Evolutionary conservation across 2,113 vertebrate species (phyloP), one percentile per base, ranked within the genome.

Genomic region (Pachypanchax playfairii): DNA sequence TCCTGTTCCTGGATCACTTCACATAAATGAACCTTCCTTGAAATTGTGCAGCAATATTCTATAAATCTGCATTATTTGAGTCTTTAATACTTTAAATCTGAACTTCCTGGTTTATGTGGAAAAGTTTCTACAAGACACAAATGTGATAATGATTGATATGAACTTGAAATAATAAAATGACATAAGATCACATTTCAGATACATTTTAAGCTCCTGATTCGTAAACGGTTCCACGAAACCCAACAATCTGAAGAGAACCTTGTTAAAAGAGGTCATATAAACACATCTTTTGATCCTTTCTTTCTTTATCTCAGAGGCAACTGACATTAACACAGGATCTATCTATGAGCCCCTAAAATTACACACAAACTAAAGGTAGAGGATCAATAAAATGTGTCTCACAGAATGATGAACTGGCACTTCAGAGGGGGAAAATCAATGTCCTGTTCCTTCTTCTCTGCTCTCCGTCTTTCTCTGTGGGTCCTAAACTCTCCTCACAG

Each of bases 371-470:
- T 75, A 87, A 91, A 90, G 89, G 79, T 79, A 41, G 48, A n/a
- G 67, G 74, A 91, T 92, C 88, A 77, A 92, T 92, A 64, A 73
- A 62, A 73, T 73, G 80, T 84, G 89, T 90, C 89, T 91, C 83
- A 62, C 71, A 79, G 87, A 91, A 89, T 92, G 91, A 92, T 91
- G 88, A 91, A 92, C 87, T 90, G 91, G 88, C 90, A 89, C 87
- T 91, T 89, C 79, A 75, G 76, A 84, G 62, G 69, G 75, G 73
- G 75, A 57, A 12, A 91, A 92, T 92, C 91, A 85, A 93, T 92
- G 82, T 54, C 12, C 52, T 46, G 33, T 59, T 77, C 52, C 58
- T 63, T 57, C 54, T 68, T 48, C 50, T 33, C 31, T 24, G 42
- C 41, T 55, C 58, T 44, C 72, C 20, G 6, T 80, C 71, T 56